Evolutionary conservation across 2,797 vertebrate genomes (phyloP).

Genomic region (Silurus lanzhouensis): DNA sequence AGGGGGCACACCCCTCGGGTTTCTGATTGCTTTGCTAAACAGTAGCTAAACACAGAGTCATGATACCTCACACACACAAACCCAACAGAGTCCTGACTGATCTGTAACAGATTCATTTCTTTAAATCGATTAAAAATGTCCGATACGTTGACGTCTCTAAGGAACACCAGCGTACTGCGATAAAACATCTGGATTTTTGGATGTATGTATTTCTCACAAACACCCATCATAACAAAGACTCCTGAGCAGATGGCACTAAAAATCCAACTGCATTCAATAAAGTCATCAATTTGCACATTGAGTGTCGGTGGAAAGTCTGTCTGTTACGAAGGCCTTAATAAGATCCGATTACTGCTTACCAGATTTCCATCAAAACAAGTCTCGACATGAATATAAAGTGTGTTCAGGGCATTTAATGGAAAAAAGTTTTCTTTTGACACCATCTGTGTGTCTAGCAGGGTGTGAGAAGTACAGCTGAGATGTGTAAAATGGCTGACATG

Average conservation of each 20-base stretch:
- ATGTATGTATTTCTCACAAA: neutral
- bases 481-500: slow-evolving; percentile 17
- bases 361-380: slow-evolving; percentile 36
- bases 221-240: neutral
- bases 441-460: slow-evolving; percentile 44
- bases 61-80: too few relatives aligned
- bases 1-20: too few relatives aligned
- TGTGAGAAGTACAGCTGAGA: slow-evolving; percentile 35
- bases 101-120: too few relatives aligned
- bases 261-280: neutral
- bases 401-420: slow-evolving; percentile 13
- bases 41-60: too few relatives aligned
- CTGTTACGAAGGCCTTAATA: slow-evolving; percentile 11
- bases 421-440: slow-evolving; percentile 23
- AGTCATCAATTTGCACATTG: slow-evolving; percentile 12
- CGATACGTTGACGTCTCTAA: too few relatives aligned
- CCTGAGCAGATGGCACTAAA: slow-evolving; percentile 9
- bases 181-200: neutral
- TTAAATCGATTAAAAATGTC: too few relatives aligned
- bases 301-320: neutral
- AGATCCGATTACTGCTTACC: slow-evolving; percentile 1
- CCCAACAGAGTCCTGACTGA: too few relatives aligned
- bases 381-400: slow-evolving; percentile 31
- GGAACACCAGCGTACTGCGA: too few relatives aligned
- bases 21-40: too few relatives aligned